A percentile compares a stretch with the other conserved stretches of the same genome.
These are phyloP conservation scores for Taenaris catops DNA, from an alignment of 2,888 invertebrate species.

Conservation along the genomic window DNA sequence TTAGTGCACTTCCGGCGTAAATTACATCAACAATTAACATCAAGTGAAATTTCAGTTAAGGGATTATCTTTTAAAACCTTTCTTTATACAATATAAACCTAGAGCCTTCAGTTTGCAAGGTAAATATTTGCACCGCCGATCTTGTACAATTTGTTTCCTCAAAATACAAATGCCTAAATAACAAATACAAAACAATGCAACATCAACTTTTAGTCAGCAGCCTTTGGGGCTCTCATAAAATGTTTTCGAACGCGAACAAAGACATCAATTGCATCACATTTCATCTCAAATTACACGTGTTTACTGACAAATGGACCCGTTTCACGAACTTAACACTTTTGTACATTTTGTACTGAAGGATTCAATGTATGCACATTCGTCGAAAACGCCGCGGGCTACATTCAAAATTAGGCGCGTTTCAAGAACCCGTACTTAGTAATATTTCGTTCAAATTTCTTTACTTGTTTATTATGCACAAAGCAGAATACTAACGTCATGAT, in stretches of 20 bases:
- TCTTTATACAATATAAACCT: too few relatives aligned
- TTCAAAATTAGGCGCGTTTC: conserved; percentile 16
- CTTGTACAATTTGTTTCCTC: conserved; percentile 1
- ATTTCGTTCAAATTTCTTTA: conserved; percentile 3
- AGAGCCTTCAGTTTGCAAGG: too few relatives aligned
- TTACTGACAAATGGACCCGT: conserved; percentile 43
- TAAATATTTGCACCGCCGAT: too few relatives aligned
- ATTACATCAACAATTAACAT: too few relatives aligned
- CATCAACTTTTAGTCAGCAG: conserved; percentile 53
- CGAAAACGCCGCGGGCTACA: conserved; percentile 19
- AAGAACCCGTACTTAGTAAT: conserved; percentile 5
- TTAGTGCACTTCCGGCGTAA: too few relatives aligned
- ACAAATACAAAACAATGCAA: conserved; percentile 48
- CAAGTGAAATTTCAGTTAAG: too few relatives aligned
- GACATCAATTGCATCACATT: conserved; percentile 75
- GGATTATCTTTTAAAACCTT: too few relatives aligned
- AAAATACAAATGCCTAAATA: conserved; percentile 8
- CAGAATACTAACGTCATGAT: background rate
- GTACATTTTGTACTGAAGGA: conserved; percentile 22
- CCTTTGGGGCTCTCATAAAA: conserved; percentile 57
- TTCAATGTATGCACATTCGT: conserved; percentile 27
- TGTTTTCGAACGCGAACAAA: conserved; percentile 59
- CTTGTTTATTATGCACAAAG: background rate
- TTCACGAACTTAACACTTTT: conserved; percentile 19
- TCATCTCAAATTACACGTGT: conserved; percentile 70